Base-by-base conservation (phyloP, 2,797 vertebrate species). In the Streptopelia turtur region DNA sequence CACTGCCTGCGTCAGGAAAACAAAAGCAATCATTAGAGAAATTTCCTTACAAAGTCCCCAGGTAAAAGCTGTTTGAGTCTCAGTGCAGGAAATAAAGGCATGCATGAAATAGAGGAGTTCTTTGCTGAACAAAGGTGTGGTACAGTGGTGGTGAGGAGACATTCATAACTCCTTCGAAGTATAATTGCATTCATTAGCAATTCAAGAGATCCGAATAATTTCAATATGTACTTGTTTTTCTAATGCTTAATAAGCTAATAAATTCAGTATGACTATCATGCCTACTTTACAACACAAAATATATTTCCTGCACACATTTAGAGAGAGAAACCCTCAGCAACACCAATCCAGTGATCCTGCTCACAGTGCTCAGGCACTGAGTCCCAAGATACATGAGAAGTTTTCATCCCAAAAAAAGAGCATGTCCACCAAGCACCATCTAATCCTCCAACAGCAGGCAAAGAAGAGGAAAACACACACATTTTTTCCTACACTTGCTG, bases 1-100 rank as follows among this genome's bases (percentile, higher is more conserved):
- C 52, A 97, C 97, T 35, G 95, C 98, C 99, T 99, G 98, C 68
- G 95, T 82, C 82, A 83, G 72, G 91, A 98, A 87, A 98, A 96
- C 65, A 97, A 97, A 96, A 83, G 27, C 23, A 52, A 47, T 16
- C 11, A 4, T 98, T 94, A 98, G 87, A 66, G 41, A 78, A 39
- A 74, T 81, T 50, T 53, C 80, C 60, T 81, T 35, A 41, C 27
- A 3, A 81, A 77, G 68, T 35, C 45, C 24, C 41, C 30, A 31
- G 2, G 8, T 37, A 70, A 50, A 68, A 57, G 50, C 82, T 75
- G 39, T 43, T 35, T 61, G 77, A 90, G 25, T 37, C 75, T 28
- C 39, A 7, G 0, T 50, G 53, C 7, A 81, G 57, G 59, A 89
- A 90, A 87, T 30, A 72, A 95, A 93, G 43, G n/a, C n/a, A 68